phyloP scores from a whole-genome alignment of 1,140 invertebrate genomes.

The Polypedilum vanderplanki region DNA sequence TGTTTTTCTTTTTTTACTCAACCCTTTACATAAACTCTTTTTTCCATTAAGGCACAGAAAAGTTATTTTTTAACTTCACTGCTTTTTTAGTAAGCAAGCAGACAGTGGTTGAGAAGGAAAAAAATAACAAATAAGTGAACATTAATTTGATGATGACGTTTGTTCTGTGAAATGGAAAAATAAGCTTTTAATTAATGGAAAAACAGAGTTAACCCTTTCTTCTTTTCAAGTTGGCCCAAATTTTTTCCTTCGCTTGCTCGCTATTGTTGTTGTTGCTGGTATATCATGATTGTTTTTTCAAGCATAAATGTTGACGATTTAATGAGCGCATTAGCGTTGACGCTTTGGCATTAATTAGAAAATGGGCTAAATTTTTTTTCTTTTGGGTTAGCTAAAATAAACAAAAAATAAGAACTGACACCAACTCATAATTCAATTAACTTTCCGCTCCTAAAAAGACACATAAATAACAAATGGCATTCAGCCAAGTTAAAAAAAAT shows the following conservation, averaged over 20 bases:
- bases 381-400: no score
- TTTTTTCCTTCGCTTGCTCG: neutral
- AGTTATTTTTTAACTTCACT: no score
- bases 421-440: no score
- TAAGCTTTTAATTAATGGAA: slow-evolving; percentile 28
- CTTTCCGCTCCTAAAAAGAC: no score
- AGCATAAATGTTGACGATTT: neutral
- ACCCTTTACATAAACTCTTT: neutral
- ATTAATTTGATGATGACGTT: slow-evolving; percentile 25
- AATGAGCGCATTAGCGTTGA: neutral
- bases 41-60: neutral
- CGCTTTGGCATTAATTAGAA: no score
- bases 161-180: slow-evolving; percentile 28
- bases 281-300: slow-evolving; percentile 4
- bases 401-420: no score
- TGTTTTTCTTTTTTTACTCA: neutral
- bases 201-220: slow-evolving; percentile 1
- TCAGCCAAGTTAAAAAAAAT: no score
- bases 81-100: no score
- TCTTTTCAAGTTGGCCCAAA: neutral
- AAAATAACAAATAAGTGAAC: slow-evolving; percentile 1
- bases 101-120: no score
- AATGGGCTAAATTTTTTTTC: no score
- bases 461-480: no score
- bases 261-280: neutral